These are phyloP conservation scores for Bibio marci DNA, from an alignment of 2,888 invertebrate species.

Conservation along the genomic window DNA sequence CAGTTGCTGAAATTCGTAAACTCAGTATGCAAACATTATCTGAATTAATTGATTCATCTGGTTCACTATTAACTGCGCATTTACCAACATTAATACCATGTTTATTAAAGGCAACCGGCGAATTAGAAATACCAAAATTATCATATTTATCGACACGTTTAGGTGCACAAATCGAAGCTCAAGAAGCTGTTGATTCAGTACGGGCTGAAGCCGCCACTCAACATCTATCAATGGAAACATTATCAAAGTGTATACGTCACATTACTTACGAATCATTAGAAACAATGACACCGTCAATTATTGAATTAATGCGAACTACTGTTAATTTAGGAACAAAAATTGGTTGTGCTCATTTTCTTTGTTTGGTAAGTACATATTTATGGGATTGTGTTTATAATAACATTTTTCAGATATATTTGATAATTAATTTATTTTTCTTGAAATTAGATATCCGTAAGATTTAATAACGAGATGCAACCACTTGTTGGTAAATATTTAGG, in stretches of 20 bases:
- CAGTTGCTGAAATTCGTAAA: conserved; percentile 60
- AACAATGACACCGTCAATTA: conserved; percentile 59
- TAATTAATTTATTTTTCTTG: conserved; percentile 9
- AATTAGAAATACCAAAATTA: conserved; percentile 62
- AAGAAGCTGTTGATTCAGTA: conserved; percentile 62
- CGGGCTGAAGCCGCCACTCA: conserved; percentile 66
- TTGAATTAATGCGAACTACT: conserved; percentile 65
- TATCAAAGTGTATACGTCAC: conserved; percentile 55
- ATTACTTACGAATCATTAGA: conserved; percentile 61
- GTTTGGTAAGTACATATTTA: conserved; percentile 39
- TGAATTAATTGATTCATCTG: conserved; percentile 67
- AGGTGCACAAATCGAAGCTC: conserved; percentile 47
- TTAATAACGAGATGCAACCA: conserved; percentile 36
- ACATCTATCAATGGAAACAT: conserved; percentile 77
- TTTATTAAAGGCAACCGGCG: conserved; percentile 70
- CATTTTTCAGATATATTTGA: conserved; percentile 6
- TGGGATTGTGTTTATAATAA: neutral
- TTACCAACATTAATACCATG: conserved; percentile 66
- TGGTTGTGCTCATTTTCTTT: conserved; percentile 62
- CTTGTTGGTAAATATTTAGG: conserved; percentile 39
- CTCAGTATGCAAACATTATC: conserved; percentile 74
- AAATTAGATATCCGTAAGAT: conserved; percentile 27
- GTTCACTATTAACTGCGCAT: conserved; percentile 62
- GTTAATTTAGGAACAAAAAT: conserved; percentile 73
- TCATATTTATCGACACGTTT: conserved; percentile 63